Evolutionary conservation across 1,140 invertebrate genomes (phyloP).

Genomic region (Cephus cinctus): DNA sequence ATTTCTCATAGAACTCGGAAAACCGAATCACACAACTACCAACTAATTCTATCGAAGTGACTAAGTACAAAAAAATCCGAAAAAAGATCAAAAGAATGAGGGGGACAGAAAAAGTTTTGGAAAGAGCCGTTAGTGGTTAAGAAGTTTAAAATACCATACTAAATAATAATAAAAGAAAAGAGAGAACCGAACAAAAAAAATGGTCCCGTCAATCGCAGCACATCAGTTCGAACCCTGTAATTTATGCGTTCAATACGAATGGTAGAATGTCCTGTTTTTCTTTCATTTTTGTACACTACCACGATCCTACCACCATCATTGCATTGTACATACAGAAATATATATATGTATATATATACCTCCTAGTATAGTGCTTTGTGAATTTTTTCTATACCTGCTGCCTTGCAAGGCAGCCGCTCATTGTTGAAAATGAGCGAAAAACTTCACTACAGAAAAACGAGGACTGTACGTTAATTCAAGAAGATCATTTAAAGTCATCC

Average conservation of each 20-base stretch:
- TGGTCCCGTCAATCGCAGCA: constrained; percentile 24
- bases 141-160: constrained; percentile 4
- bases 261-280: constrained; percentile 10
- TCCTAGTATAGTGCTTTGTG: neutral
- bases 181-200: constrained; percentile 9
- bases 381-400: constrained; percentile 7
- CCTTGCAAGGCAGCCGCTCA: no score
- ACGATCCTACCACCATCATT: neutral
- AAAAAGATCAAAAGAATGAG: neutral
- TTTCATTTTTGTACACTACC: neutral
- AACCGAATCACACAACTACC: constrained; percentile 39
- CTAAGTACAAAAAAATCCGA: neutral
- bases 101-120: neutral
- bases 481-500: no score
- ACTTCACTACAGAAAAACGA: no score
- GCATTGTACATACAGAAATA: neutral
- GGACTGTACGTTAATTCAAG: no score
- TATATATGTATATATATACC: neutral
- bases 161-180: neutral
- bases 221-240: constrained; percentile 22
- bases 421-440: no score
- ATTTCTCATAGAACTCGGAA: constrained; percentile 23
- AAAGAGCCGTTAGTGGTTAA: constrained; percentile 3
- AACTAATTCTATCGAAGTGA: constrained; percentile 33
- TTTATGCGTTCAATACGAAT: constrained; percentile 45